Evolutionary conservation across 2,888 invertebrate species (phyloP), one percentile per base, ranked within the genome.

Genomic region (Mesodorylaimus sp.): DNA sequence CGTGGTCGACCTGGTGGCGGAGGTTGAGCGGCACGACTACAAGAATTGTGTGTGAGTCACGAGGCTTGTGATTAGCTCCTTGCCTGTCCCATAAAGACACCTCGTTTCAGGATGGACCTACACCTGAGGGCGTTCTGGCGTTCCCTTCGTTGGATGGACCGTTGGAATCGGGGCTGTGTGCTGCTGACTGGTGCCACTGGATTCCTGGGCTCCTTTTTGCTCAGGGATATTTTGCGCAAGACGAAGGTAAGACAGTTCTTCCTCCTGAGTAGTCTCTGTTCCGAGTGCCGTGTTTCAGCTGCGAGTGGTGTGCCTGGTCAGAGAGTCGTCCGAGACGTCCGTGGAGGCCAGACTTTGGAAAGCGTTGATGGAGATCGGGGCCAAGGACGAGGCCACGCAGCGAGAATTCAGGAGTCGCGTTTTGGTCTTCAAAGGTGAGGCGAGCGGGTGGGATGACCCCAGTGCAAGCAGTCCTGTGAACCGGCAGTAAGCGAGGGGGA

Each of bases 91-190:
- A 38, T n/a, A 21, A 29, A 13, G 3, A 19, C 23, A 23, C 45
- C 26, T 32, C 26, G 26, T 54, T 58, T 19, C 54, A 68, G 68
- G 37, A 63, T 69, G 55, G 69, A 70, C 52, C 64, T 70, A 56
- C 67, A 69, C 53, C 58, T 70, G 47, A 57, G 70, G 29, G 68
- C 70, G 1, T 70, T 70, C 58, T 70, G 70, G 70, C 57, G 70
- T 42, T 65, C 65, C 21, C 60, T 63, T 54, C 58, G 60, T 51
- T 27, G 24, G 41, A 54, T 58, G 37, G 56, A 59, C 32, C 61
- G 66, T 25, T 69, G 68, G 58, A 57, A 57, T 42, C 62, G 59
- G 43, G 63, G 66, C 3, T 58, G 66, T 41, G 64, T 70, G n/a
- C 57, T 70, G 24, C 56, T 70, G 48, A 70, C 70, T 2, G 69